Conservation (phyloP, 2,888 invertebrate genomes). For the Orgyia antiqua region DNA sequence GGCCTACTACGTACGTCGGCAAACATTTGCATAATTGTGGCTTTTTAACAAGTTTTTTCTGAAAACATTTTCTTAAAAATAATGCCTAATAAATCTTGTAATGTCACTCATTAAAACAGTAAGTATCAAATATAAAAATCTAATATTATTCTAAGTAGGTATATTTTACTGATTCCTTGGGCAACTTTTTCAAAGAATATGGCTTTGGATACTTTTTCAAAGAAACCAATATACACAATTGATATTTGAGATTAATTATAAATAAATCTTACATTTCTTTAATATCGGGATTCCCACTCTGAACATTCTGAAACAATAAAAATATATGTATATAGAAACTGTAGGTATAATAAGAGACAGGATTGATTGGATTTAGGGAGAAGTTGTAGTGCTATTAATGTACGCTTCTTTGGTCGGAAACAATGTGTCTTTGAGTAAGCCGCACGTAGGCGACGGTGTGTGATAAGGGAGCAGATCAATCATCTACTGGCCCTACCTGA, state of each 20-base stretch:
- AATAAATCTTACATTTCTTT: conserved; percentile 55
- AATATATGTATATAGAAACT: conserved; percentile 14
- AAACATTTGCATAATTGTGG: conserved; percentile 31
- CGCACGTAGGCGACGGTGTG: conserved; percentile 69
- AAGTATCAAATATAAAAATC: no score
- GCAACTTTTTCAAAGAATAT: no score
- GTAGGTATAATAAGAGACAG: conserved; percentile 13
- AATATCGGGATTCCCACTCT: conserved; percentile 34
- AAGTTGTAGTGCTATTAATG: conserved; percentile 43
- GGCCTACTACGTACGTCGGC: conserved; percentile 23
- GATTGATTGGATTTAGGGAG: conserved; percentile 19
- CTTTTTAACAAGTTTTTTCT: conserved; percentile 16
- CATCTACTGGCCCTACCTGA: conserved; percentile 70
- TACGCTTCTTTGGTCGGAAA: conserved; percentile 51
- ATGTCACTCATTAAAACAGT: no score
- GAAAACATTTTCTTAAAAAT: conserved; percentile 2
- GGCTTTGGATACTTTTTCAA: no score
- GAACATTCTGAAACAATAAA: conserved; percentile 61
- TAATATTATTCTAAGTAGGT: no score
- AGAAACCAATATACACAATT: no score
- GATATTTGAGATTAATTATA: background rate
- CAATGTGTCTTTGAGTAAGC: conserved; percentile 72
- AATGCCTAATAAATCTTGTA: no score
- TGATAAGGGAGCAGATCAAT: conserved; percentile 75
- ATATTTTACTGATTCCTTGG: no score